These are phyloP conservation scores for Riptortus pedestris DNA, from an alignment of 1,140 invertebrate genomes.

Conservation along the genomic window DNA sequence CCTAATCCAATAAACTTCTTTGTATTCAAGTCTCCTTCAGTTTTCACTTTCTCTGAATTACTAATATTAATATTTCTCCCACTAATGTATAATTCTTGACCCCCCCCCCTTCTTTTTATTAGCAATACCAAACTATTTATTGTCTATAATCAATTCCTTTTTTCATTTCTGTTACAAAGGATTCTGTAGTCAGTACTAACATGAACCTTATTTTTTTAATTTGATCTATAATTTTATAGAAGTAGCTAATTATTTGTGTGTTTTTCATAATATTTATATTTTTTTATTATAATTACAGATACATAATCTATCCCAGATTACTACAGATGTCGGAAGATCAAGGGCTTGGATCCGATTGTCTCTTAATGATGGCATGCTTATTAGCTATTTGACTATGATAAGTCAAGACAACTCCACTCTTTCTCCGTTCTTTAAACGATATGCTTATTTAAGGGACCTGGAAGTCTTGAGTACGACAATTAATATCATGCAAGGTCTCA, in stretches of 20 bases:
- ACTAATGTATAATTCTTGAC: too few species aligned
- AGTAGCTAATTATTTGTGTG: not conserved
- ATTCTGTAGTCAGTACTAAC: too few species aligned
- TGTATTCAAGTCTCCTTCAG: too few species aligned
- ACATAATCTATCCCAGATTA: slow-evolving; percentile 55
- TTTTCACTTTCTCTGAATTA: too few species aligned
- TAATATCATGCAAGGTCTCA: slow-evolving; percentile 63
- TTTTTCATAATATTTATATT: not conserved
- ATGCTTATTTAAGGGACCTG: slow-evolving; percentile 65
- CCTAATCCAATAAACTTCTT: too few species aligned
- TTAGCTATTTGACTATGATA: slow-evolving; percentile 73
- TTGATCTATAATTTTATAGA: not conserved
- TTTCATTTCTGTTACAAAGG: too few species aligned
- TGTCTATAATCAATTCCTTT: too few species aligned
- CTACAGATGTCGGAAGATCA: slow-evolving; percentile 79
- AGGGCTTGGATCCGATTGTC: slow-evolving; percentile 80
- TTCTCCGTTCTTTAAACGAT: slow-evolving; percentile 63
- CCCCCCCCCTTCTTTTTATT: too few species aligned
- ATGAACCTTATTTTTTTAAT: too few species aligned
- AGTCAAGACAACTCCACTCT: slow-evolving; percentile 56
- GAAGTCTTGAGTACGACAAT: slow-evolving; percentile 70
- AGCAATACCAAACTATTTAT: too few species aligned
- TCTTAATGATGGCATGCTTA: slow-evolving; percentile 76
- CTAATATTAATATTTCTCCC: too few species aligned
- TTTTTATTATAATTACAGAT: slow-evolving; percentile 26